phyloP scores from a whole-genome alignment of 1,140 invertebrate genomes.

The Coenobita brevimanus region DNA sequence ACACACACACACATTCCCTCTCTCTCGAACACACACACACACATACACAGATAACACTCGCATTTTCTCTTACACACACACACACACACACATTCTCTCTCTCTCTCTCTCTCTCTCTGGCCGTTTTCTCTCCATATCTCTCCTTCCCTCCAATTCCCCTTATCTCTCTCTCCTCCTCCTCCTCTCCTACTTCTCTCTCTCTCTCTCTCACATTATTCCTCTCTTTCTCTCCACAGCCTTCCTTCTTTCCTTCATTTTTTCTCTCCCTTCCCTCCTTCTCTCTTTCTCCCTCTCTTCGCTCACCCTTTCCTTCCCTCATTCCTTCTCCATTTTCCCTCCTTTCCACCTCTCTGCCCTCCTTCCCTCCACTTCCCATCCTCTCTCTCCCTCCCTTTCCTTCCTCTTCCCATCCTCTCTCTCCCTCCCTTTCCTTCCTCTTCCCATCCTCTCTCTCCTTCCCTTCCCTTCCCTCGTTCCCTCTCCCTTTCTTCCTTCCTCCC shows the following conservation, averaged over 20 bases:
- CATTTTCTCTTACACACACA: background rate
- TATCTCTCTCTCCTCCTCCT: too few relatives aligned
- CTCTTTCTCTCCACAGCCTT: background rate
- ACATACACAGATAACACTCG: too few relatives aligned
- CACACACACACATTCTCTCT: background rate
- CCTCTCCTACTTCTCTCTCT: too few relatives aligned
- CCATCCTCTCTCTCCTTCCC: background rate
- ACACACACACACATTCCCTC: too few relatives aligned
- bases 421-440: background rate
- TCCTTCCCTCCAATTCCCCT: background rate
- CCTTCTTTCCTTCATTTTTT: background rate
- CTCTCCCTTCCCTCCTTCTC: too few relatives aligned
- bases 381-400: background rate
- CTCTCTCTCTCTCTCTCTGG: background rate
- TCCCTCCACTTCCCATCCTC: background rate
- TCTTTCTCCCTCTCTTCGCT: too few relatives aligned
- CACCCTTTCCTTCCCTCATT: background rate
- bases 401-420: background rate
- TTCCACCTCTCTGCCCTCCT: background rate
- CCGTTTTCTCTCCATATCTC: background rate
- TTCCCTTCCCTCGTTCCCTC: background rate
- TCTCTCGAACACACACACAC: too few relatives aligned
- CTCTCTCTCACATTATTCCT: conserved; percentile 3
- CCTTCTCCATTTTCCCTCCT: background rate
- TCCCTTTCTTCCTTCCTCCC: background rate